Evolutionary conservation across 2,113 vertebrate genomes (phyloP).

Genomic region (Silurus meridionalis): DNA sequence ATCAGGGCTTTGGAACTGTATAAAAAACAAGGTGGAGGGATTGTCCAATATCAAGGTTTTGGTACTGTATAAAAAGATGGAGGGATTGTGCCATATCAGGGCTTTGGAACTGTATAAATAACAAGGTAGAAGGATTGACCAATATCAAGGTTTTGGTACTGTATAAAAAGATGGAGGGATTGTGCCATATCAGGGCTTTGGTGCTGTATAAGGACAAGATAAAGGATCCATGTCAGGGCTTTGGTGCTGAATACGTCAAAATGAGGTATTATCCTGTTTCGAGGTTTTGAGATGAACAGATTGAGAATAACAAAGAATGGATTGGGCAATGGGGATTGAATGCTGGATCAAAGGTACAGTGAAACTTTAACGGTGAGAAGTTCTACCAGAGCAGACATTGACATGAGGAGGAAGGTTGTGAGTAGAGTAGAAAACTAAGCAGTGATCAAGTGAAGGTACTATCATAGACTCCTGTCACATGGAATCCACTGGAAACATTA

Average conservation of each 20-base stretch:
- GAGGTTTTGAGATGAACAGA: not conserved
- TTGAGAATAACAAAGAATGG: not conserved
- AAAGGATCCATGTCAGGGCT: not conserved
- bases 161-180: not conserved
- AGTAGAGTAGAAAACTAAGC: not conserved
- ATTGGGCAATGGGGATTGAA: not conserved
- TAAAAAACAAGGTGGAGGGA: not conserved
- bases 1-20: not conserved
- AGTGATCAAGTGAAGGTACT: not conserved
- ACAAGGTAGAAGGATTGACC: not conserved
- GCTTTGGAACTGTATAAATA: not conserved
- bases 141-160: not conserved
- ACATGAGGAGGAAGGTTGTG: not conserved
- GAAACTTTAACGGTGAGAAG: not conserved
- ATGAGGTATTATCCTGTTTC: not conserved
- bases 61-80: not conserved
- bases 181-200: not conserved
- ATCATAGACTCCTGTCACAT: not conserved
- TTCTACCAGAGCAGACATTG: slow-evolving; percentile 10
- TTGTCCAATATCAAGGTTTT: not conserved
- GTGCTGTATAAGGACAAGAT: not conserved
- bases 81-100: not conserved
- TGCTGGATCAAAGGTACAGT: not conserved
- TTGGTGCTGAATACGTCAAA: not conserved
- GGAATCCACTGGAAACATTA: not conserved